These are phyloP conservation scores for Araneus ventricosus DNA, from an alignment of 1,140 invertebrate species.

Conservation along the genomic window DNA sequence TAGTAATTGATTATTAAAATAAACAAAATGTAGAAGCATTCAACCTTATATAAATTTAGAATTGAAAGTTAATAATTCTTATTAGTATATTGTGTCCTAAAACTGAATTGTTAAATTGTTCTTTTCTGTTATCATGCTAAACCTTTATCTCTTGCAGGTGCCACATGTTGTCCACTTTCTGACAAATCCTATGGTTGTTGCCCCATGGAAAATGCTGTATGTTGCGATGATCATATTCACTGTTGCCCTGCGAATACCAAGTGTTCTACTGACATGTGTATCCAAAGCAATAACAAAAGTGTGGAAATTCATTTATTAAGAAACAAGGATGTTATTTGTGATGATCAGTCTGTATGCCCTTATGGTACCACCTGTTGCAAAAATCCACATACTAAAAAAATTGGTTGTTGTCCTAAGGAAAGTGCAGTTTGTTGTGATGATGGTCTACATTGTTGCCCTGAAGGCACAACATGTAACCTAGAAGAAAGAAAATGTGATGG, in stretches of 20 bases:
- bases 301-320: not conserved
- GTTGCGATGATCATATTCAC: constrained; percentile 72
- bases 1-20: no score
- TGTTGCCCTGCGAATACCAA: constrained; percentile 60
- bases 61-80: no score
- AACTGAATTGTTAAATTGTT: no score
- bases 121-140: no score
- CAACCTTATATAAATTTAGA: not conserved
- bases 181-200: constrained; percentile 63
- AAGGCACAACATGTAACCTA: constrained; percentile 75
- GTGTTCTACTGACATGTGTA: constrained; percentile 40
- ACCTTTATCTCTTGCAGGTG: constrained; percentile 30
- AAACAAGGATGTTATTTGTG: constrained; percentile 36
- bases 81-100: no score
- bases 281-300: not conserved
- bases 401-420: constrained; percentile 80
- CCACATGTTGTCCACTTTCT: constrained; percentile 51
- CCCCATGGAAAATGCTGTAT: constrained; percentile 67
- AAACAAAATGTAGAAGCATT: no score
- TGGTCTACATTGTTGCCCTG: constrained; percentile 77
- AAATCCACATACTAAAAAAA: constrained; percentile 76
- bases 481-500: constrained; percentile 4
- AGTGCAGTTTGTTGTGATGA: constrained; percentile 79
- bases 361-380: constrained; percentile 80
- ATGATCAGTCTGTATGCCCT: constrained; percentile 77